phyloP scores from a whole-genome alignment of 2,888 invertebrate genomes.

The Caenorhabditis wallacei region DNA sequence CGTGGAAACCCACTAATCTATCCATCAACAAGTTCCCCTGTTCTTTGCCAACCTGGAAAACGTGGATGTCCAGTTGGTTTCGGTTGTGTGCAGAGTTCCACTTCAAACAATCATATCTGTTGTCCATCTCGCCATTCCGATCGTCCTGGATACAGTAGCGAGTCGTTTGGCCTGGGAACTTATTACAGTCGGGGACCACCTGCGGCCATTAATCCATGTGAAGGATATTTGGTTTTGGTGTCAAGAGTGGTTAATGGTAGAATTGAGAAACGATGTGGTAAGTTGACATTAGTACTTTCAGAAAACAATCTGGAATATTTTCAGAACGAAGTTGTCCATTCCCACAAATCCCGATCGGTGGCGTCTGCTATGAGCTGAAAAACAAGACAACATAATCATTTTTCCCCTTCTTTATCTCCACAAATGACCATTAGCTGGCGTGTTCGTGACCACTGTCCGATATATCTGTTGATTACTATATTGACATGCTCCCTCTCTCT shows the following conservation, averaged over 20 bases:
- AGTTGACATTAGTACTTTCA: slow-evolving; percentile 33
- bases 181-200: slow-evolving; percentile 61
- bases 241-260: slow-evolving; percentile 68
- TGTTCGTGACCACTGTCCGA: slow-evolving; percentile 38
- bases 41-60: slow-evolving; percentile 70
- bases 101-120: slow-evolving; percentile 64
- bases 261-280: slow-evolving; percentile 74
- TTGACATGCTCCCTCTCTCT: slow-evolving; percentile 2
- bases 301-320: slow-evolving; percentile 39
- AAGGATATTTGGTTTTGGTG: slow-evolving; percentile 71
- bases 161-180: slow-evolving; percentile 50
- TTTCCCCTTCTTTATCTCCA: slow-evolving; percentile 12
- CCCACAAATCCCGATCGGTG: slow-evolving; percentile 74
- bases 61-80: slow-evolving; percentile 71
- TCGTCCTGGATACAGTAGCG: slow-evolving; percentile 44
- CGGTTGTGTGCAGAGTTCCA: slow-evolving; percentile 62
- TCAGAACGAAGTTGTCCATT: slow-evolving; percentile 76
- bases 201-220: slow-evolving; percentile 68
- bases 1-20: slow-evolving; percentile 73
- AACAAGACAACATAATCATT: slow-evolving; percentile 44
- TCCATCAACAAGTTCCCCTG: slow-evolving; percentile 74
- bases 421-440: slow-evolving; percentile 31
- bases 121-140: slow-evolving; percentile 65
- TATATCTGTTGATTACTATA: slow-evolving; percentile 19
- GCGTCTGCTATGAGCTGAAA: slow-evolving; percentile 75